Percentiles rank a stretch among this genome's conserved stretches.
These are phyloP conservation scores for Callionymus lyra DNA, from an alignment of 2,113 vertebrate genomes.

Conservation along the genomic window DNA sequence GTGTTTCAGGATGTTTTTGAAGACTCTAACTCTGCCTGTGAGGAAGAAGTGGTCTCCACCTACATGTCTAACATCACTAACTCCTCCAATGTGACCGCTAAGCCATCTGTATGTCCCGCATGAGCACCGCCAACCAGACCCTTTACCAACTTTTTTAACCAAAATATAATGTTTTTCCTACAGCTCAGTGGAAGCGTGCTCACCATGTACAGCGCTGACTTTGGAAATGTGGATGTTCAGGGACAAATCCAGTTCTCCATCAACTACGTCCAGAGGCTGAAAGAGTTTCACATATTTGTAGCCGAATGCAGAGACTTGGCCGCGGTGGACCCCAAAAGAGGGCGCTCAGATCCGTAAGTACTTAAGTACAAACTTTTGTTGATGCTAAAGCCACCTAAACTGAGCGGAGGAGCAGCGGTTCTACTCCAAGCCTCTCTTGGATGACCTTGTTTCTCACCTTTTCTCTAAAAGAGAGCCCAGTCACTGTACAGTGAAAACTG, in stretches of 20 bases:
- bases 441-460: too few species aligned
- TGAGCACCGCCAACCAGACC: not conserved
- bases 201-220: constrained; percentile 86
- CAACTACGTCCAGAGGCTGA: constrained; percentile 81
- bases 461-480: too few species aligned
- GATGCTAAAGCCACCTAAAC: too few species aligned
- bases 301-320: constrained; percentile 82
- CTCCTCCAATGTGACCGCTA: constrained; percentile 81
- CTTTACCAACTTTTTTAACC: not conserved
- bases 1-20: constrained; percentile 62
- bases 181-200: constrained; percentile 86
- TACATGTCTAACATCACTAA: constrained; percentile 79
- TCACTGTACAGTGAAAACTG: too few species aligned
- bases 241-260: constrained; percentile 87
- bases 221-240: constrained; percentile 80
- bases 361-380: too few species aligned
- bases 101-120: constrained; percentile 80
- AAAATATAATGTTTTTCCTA: not conserved
- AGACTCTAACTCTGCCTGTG: constrained; percentile 79
- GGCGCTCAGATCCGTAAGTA: constrained; percentile 91
- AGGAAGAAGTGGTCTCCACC: constrained; percentile 61
- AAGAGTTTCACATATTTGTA: constrained; percentile 86
- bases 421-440: too few species aligned
- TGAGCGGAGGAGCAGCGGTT: too few species aligned
- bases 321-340: constrained; percentile 77